Evolutionary conservation across 2,888 invertebrate species (phyloP), one percentile per base, ranked within the genome.

Genomic region (Eristalis pertinax): DNA sequence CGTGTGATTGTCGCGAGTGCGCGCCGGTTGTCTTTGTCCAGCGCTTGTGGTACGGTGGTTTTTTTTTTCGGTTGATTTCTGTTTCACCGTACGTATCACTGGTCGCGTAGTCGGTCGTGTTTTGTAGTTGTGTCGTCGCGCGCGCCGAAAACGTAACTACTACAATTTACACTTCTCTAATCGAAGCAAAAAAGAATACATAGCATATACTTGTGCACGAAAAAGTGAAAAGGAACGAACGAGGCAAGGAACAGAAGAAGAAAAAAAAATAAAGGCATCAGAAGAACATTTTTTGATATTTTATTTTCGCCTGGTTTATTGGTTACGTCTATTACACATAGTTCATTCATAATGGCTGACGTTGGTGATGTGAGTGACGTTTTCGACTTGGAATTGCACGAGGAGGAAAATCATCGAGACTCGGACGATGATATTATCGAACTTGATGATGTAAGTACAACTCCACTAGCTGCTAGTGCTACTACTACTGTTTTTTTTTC

Each of bases 381-480:
- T 93, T 98, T 98, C 94, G 98, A 98, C 95, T 96, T 98, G 93
- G 98, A 98, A 94, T 95, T 98, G 92, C 96, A 96, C 92, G 96
- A 96, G 92, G 96, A 95, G 91, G 96, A 96, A 93, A 96, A 96
- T 92, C 97, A 97, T 91, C 94, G 94, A 75, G 92, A 93, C 89
- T 93, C 93, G 65, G 96, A 97, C 90, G 98, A 98, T 93, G 98
- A 98, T 94, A 96, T 96, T 92, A 96, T 98, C 92, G 97, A 97
- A 92, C 94, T 96, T 89, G 97, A 97, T 94, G 97, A 97, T 95
- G 98, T 98, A 95, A 95, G 93, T 92, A 89, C 64, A 11, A 38
- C n/a, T 43, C n/a, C 43, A 69, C 56, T 68, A n/a, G 43, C 35
- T 69, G 43, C 35, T 69, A 64, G 19, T 50, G 43, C 35, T 69